Evolutionary conservation across 2,797 vertebrate genomes (phyloP).

Genomic region (Crenichthys baileyi): DNA sequence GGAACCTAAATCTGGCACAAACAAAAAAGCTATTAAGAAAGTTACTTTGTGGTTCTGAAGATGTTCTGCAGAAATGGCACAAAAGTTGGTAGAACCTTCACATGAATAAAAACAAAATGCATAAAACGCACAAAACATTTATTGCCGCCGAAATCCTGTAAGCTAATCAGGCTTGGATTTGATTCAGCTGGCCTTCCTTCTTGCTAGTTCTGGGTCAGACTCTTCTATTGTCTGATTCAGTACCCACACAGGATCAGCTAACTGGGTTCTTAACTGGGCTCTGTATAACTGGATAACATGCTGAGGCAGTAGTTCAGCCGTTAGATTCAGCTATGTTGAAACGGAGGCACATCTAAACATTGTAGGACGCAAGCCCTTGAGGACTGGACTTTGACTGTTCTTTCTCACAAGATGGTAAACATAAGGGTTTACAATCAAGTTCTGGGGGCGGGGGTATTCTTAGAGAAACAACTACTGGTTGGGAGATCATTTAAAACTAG

Average conservation of each 20-base stretch:
- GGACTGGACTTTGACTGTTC: no score
- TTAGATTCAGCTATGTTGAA: neutral
- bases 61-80: no score
- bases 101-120: no score
- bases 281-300: neutral
- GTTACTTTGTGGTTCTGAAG: no score
- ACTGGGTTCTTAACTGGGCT: neutral
- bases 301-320: neutral
- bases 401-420: no score
- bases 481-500: neutral
- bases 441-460: neutral
- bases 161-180: neutral
- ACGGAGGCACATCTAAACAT: neutral
- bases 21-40: no score
- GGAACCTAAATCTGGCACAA: no score
- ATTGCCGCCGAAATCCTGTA: neutral
- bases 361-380: neutral
- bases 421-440: no score
- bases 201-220: neutral
- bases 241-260: neutral
- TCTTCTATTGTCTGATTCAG: neutral
- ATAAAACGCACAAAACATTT: neutral
- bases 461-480: neutral
- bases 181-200: neutral
- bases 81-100: no score